Evolutionary conservation across 2,113 vertebrate genomes (phyloP).

Genomic region (Xiphias gladius): DNA sequence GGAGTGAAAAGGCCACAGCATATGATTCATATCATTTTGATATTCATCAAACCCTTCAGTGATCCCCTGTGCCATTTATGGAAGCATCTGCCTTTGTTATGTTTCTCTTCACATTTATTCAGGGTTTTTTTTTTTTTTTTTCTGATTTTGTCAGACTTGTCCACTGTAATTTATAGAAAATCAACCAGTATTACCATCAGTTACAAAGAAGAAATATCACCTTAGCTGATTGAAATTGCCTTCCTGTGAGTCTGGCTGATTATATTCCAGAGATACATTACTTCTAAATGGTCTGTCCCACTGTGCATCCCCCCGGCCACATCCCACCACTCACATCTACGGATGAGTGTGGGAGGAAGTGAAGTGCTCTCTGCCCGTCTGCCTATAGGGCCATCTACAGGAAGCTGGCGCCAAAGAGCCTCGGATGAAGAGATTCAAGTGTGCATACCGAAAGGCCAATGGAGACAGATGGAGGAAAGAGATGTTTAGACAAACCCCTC

Average conservation of each 20-base stretch:
- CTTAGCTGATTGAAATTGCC: conserved; percentile 22
- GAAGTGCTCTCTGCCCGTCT: conserved; percentile 60
- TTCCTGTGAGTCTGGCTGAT: conserved; percentile 43
- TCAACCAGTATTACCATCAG: not conserved
- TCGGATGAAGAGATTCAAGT: conserved; percentile 62
- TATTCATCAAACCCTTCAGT: not conserved
- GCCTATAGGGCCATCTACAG: conserved; percentile 58
- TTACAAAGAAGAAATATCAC: conserved; percentile 2
- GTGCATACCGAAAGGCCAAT: conserved; percentile 68
- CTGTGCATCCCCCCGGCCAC: conserved; percentile 25
- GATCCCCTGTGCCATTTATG: not conserved
- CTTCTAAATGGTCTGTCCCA: conserved; percentile 59
- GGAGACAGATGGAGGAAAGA: conserved; percentile 69
- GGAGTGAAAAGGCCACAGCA: not conserved
- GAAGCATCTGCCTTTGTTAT: not conserved
- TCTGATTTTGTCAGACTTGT: not conserved
- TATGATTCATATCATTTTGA: not conserved
- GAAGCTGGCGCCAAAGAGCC: conserved; percentile 53
- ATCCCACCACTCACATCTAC: conserved; percentile 61
- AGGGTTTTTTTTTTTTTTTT: not conserved
- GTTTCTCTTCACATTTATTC: not conserved
- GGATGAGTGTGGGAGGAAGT: conserved; percentile 65
- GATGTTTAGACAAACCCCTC: conserved; percentile 59
- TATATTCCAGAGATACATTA: conserved; percentile 53
- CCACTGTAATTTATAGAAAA: not conserved